Evolutionary conservation across 2,888 invertebrate species (phyloP).

Genomic region (Nomada goodeniana): DNA sequence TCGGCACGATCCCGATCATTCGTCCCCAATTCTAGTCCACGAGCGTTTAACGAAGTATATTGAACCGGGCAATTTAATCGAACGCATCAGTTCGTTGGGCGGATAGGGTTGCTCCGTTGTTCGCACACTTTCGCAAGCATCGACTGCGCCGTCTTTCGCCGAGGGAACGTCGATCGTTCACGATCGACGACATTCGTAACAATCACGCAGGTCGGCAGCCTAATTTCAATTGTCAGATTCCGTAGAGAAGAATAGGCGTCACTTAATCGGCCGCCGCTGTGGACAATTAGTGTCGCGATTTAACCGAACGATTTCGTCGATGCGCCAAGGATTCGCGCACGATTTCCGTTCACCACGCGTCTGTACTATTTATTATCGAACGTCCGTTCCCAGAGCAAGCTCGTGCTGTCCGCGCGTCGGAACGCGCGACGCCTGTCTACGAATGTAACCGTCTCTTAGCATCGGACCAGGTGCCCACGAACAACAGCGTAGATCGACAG

Average conservation of each 20-base stretch:
- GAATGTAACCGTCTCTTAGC: conserved; percentile 52
- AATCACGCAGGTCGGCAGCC: neutral
- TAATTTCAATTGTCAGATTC: neutral
- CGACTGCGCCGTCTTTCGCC: neutral
- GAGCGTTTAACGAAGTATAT: conserved; percentile 24
- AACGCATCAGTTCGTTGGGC: neutral
- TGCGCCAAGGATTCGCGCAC: conserved; percentile 16
- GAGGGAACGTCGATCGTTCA: neutral
- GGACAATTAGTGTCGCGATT: neutral
- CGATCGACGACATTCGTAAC: conserved; percentile 1
- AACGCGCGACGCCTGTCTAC: conserved; percentile 28
- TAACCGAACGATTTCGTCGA: neutral
- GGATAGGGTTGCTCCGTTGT: conserved; percentile 28
- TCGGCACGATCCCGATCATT: conserved; percentile 18
- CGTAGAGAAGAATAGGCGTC: neutral
- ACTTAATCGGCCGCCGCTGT: neutral
- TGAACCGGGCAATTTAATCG: conserved; percentile 24
- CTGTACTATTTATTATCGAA: conserved; percentile 22
- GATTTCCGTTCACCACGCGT: conserved; percentile 31
- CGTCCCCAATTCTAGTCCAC: conserved; percentile 58
- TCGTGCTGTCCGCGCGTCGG: conserved; percentile 19
- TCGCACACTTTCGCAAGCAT: neutral
- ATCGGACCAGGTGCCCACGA: conserved; percentile 59
- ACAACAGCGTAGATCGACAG: conserved; percentile 28
- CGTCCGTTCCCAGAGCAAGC: conserved; percentile 38